Conservation (phyloP, 2,888 invertebrate genomes). For the Siphlonurus alternatus region DNA sequence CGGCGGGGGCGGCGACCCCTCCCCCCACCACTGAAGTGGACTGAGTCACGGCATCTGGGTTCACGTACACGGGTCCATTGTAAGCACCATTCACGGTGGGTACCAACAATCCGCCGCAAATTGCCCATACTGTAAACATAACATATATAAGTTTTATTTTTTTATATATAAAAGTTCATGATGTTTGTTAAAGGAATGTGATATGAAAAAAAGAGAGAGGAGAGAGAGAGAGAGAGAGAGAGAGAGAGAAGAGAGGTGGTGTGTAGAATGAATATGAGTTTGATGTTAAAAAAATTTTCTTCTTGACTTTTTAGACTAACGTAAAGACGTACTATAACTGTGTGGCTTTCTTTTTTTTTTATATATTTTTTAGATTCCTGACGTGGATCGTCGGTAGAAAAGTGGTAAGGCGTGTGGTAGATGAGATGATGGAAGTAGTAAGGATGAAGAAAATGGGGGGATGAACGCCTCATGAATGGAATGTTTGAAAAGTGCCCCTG, state of each 20-base stretch:
- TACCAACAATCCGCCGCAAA: not conserved
- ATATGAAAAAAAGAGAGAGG: not conserved
- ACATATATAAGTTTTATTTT: not conserved
- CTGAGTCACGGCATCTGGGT: conserved; percentile 16
- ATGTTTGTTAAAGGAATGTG: not conserved
- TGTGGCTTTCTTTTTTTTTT: not conserved
- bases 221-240: not conserved
- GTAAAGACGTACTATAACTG: not conserved
- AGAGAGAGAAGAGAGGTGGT: not conserved
- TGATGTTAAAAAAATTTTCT: too few species aligned
- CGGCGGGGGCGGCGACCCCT: conserved; percentile 15
- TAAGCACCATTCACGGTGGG: not conserved
- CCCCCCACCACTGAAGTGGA: conserved; percentile 8
- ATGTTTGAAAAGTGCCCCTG: not conserved
- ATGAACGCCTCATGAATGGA: not conserved
- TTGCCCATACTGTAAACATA: not conserved
- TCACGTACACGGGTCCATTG: conserved; percentile 20
- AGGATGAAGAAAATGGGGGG: not conserved
- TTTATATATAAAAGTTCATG: not conserved
- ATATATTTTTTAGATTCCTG: not conserved
- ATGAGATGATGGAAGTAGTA: not conserved
- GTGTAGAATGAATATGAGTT: not conserved
- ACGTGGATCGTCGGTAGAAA: not conserved
- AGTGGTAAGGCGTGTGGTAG: not conserved
- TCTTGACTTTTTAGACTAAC: too few species aligned